Base-by-base conservation (phyloP, 2,888 invertebrate genomes). In the Drosophila testacea region DNA sequence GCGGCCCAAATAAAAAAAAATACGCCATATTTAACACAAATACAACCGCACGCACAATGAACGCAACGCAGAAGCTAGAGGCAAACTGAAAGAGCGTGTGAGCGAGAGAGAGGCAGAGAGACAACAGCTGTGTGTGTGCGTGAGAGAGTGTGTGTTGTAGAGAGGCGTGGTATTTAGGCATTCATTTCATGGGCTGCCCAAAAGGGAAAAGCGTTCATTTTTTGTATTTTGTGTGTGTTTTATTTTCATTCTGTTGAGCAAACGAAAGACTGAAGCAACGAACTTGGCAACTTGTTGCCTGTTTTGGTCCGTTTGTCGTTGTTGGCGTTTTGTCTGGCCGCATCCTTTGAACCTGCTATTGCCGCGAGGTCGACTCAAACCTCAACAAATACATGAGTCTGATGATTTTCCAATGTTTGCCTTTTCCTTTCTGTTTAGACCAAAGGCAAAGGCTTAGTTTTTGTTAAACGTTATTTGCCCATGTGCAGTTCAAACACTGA, bases 341-440 rank as follows among this genome's bases (percentile, higher is more conserved):
- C 83, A 87, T 84, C 87, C 89, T 90, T 88, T 90, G 89, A 90
- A 89, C 86, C 81, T 88, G 81, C 48, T 10, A 16, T 83, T 81
- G 79, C 77, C 52, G 73, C 79, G 10, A 46, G 16, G 68, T 22
- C 44, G n/a, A 6, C 46, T n/a, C 28, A 46, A 81, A 84, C 87
- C 84, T 84, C 84, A 84, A 87, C 84, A 86, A 85, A 87, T 80
- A 84, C 63, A 66, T 64, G 75, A 78, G 73, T 70, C 70, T 63
- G 56, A 54, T 56, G 64, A 69, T 83, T 79, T 83, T 64, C 47
- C 51, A 50, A 51, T 82, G 65, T 83, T 81, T 83, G 77, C 60
- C 57, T 79, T 59, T 55, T 36, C 32, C 44, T 55, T 55, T 34
- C 27, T 34, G 28, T 16, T 32, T 55, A 13, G 28, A 10, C 70